Base-by-base conservation (phyloP, 1,140 invertebrate genomes). In the Lepidotrigona ventralis region DNA sequence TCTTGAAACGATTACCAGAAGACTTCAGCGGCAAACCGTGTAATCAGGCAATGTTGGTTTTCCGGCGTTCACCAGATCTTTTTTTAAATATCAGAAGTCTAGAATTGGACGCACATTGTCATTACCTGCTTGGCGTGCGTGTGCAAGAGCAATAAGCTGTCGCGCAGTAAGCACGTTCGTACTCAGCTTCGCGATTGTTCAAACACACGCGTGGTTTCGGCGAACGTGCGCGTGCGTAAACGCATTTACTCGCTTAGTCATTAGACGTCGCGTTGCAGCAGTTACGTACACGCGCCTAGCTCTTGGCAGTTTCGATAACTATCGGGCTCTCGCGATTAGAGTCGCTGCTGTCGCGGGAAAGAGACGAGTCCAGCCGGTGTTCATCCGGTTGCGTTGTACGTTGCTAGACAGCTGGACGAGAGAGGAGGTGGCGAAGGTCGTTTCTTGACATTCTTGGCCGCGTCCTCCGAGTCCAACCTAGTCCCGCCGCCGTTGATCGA, bases 301-400 rank as follows among this genome's bases (percentile, higher is more conserved):
- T 26, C 60, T 81, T 86, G n/a, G 77, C 79, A n/a, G 19, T 85
- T 76, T 83, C 72, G 88, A 90, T 89, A 88, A 87, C 29, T 77
- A 89, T 89, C 85, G 60, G 66, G 14, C 56, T 86, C 81, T 86
- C 86, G 85, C 83, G 82, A 29, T 58, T 68, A 53, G 64, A n/a
- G 69, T 75, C 54, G 33, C 15, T 60, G 53, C 46, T 80, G 81
- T 82, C 64, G 39, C 74, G 72, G 68, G 75, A 68, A 39, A 81
- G 60, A 78, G 80, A 83, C 64, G 72, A 85, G 80, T 81, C 58
- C n/a, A 39, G 60, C 54, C 53, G 6, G 19, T 39, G 46, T 54
- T 68, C 68, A 46, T 81, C 66, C 72, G 75, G 73, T 33, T 53
- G 23, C 39, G 29, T 54, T 70, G 19, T 11, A 33, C 58, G 29